These are phyloP conservation scores for Montipora cactus DNA, from an alignment of 64 coral and sea anemone genomes.

Conservation along the genomic window DNA sequence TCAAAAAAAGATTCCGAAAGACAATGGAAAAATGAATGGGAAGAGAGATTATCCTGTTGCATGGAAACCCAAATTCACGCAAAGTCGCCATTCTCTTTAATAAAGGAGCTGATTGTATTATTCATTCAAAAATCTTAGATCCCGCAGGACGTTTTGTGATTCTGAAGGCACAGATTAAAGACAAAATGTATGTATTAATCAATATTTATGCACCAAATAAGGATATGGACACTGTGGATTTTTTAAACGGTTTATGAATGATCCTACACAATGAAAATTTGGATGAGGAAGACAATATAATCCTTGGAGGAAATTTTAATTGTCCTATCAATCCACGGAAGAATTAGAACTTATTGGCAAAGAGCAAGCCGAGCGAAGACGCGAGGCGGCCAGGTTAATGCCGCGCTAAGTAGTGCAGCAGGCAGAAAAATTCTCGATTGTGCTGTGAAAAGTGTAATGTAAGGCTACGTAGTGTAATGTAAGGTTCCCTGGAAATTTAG, in stretches of 20 bases:
- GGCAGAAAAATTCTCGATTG: too few species aligned
- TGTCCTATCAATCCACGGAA: too few species aligned
- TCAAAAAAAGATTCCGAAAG: not conserved
- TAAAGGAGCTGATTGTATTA: not conserved
- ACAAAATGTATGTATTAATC: not conserved
- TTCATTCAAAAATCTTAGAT: not conserved
- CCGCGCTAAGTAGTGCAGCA: too few species aligned
- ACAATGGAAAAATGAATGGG: constrained; percentile 35
- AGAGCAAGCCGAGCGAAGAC: too few species aligned
- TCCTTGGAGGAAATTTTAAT: too few species aligned
- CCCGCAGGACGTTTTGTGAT: constrained; percentile 20
- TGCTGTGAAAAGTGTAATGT: too few species aligned
- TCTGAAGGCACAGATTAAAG: not conserved
- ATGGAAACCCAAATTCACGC: not conserved
- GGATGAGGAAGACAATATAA: too few species aligned
- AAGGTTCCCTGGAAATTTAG: too few species aligned
- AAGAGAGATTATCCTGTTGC: constrained; percentile 9
- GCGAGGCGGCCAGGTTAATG: too few species aligned
- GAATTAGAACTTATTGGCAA: too few species aligned
- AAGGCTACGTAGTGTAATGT: too few species aligned
- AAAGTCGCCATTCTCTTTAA: constrained; percentile 22
- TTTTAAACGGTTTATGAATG: not conserved
- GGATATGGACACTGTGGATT: not conserved
- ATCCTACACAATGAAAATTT: not conserved
- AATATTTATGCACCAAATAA: not conserved